Conservation (phyloP, 2,888 invertebrate species). For the Busseola fusca region DNA sequence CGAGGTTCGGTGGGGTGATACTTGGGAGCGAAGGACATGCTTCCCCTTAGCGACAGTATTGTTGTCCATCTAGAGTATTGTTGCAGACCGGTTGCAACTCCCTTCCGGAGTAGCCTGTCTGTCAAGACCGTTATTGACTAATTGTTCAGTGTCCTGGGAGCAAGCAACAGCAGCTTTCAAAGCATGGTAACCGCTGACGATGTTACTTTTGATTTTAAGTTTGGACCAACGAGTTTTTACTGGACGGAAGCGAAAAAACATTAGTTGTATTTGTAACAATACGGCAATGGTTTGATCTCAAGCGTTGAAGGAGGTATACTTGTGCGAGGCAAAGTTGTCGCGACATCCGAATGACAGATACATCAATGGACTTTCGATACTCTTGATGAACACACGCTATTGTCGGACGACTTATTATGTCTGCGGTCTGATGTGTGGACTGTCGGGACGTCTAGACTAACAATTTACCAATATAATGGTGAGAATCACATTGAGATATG, state of each 20-base stretch:
- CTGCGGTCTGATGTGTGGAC: constrained; percentile 37
- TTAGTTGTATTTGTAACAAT: constrained; percentile 37
- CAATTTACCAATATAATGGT: constrained; percentile 50
- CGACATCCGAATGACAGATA: constrained; percentile 27
- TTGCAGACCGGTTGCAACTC: constrained; percentile 74
- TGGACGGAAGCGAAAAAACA: constrained; percentile 27
- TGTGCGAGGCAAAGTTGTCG: constrained; percentile 3
- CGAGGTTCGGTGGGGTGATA: constrained; percentile 72
- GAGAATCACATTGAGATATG: constrained; percentile 12
- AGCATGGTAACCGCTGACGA: constrained; percentile 38
- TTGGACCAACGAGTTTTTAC: constrained; percentile 37
- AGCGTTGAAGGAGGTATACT: constrained; percentile 30
- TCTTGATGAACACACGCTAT: constrained; percentile 39
- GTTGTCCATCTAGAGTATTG: constrained; percentile 77
- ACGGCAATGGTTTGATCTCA: constrained; percentile 24
- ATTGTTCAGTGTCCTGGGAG: constrained; percentile 69
- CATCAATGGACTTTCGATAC: constrained; percentile 41
- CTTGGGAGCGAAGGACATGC: constrained; percentile 67
- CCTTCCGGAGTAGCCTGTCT: constrained; percentile 76
- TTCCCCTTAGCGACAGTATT: constrained; percentile 78
- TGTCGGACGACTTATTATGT: constrained; percentile 47
- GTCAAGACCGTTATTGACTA: constrained; percentile 62
- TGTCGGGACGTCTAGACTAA: constrained; percentile 57
- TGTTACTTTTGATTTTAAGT: constrained; percentile 19
- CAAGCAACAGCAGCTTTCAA: constrained; percentile 37